phyloP scores from a whole-genome alignment of 2,113 vertebrate species.

The Eulemur rufifrons region DNA sequence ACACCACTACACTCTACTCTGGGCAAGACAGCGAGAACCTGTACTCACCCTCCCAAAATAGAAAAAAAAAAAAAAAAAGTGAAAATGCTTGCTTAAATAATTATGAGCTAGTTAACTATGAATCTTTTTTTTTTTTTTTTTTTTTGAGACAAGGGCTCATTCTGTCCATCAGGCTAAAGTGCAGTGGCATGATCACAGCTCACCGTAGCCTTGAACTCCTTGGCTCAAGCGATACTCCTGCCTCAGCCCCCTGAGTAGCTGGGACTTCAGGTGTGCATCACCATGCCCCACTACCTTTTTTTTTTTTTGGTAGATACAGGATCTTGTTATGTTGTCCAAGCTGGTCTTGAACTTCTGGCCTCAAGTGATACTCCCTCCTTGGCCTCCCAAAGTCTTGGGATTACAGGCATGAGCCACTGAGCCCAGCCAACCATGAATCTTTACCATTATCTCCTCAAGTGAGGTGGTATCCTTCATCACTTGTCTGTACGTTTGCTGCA shows the following conservation, averaged over 20 bases:
- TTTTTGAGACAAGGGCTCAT: neutral
- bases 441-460: neutral
- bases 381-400: neutral
- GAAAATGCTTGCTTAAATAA: constrained; percentile 19
- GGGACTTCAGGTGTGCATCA: neutral
- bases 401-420: neutral
- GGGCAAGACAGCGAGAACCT: too few species aligned
- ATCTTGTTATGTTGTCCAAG: neutral
- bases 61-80: neutral
- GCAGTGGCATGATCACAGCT: too few species aligned
- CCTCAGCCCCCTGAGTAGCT: neutral
- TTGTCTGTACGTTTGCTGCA: neutral
- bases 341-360: neutral
- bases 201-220: too few species aligned
- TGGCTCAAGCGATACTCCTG: neutral
- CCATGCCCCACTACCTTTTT: neutral
- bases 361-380: neutral
- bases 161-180: neutral
- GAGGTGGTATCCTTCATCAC: neutral
- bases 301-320: neutral
- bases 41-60: too few species aligned
- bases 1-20: too few species aligned
- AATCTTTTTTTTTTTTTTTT: neutral
- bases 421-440: neutral
- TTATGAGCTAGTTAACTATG: neutral